Base-by-base conservation (phyloP, 1,140 invertebrate genomes). In the Leptopilina clavipes region DNA sequence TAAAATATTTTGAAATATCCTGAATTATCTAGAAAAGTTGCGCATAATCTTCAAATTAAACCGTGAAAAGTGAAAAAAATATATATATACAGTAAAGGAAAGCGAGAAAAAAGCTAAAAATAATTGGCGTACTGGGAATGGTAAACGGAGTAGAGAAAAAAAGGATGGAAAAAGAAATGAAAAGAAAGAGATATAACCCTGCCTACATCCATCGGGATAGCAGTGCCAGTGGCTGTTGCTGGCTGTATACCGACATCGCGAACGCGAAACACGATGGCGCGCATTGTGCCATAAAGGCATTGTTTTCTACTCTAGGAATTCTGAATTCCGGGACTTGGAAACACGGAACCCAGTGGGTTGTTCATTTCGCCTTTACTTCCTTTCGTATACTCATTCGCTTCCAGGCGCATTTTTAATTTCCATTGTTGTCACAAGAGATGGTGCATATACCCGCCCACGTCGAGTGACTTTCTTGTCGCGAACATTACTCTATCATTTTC, bases 231-330 rank as follows among this genome's bases (percentile, higher is more conserved):
- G 77, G 80, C 77, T 81, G 79, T 52, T 52, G 48, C 48, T 17
- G 31, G 44, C 44, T 78, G 78, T 78, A 76, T 78, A 79, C 80
- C 70, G 74, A 79, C 80, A 76, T 76, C 76, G 74, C 78, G 78
- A 77, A 77, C 75, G 73, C 76, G 73, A 80, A 80, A 80, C 78
- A 77, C 79, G 77, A 77, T 80, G 78, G 74, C 78, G 78, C 78
- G 80, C 72, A 81, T 84, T 84, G 83, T 83, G 77, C 70, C 77
- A 75, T 72, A 76, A 78, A 6, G 79, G 79, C 77, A 83, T 84
- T 84, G 83, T 83, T 83, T 84, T 85, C 84, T 85, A 87, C 81
- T 81, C 82, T 77, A 80, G 79, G 80, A 84, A 85, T 84, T 79
- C 83, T 77, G 82, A 80, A 83, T 79, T 81, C 77, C 74, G 71